phyloP scores from a whole-genome alignment of 2,113 vertebrate species.

The Platanista minor region DNA sequence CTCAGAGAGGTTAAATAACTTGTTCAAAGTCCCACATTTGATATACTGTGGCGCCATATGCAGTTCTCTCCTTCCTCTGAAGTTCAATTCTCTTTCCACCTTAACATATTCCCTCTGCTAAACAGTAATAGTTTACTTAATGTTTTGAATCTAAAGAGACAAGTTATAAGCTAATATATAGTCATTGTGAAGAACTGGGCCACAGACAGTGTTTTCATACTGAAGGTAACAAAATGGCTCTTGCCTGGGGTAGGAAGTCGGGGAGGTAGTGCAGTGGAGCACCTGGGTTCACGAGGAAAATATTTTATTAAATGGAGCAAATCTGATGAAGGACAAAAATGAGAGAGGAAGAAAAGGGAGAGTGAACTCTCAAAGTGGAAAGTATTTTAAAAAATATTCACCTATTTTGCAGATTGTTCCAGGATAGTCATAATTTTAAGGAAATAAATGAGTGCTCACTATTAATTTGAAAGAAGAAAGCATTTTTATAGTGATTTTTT shows the following conservation, averaged over 20 bases:
- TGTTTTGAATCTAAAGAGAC: neutral
- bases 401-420: neutral
- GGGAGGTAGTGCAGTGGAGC: accelerated
- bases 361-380: neutral
- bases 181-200: neutral
- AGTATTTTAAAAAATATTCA: neutral
- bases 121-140: neutral
- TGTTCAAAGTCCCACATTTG: neutral
- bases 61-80: neutral
- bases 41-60: neutral
- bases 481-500: neutral
- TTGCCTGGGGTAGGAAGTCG: neutral
- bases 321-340: neutral
- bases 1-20: neutral
- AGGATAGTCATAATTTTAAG: neutral
- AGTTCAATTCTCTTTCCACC: neutral
- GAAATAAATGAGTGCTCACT: neutral
- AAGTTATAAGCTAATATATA: neutral
- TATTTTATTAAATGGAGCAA: neutral
- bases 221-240: neutral
- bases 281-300: neutral
- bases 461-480: neutral
- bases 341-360: neutral
- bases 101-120: neutral
- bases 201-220: neutral